Base-by-base conservation (phyloP, 2,888 invertebrate genomes). In the Pseudeuparius sepicola region DNA sequence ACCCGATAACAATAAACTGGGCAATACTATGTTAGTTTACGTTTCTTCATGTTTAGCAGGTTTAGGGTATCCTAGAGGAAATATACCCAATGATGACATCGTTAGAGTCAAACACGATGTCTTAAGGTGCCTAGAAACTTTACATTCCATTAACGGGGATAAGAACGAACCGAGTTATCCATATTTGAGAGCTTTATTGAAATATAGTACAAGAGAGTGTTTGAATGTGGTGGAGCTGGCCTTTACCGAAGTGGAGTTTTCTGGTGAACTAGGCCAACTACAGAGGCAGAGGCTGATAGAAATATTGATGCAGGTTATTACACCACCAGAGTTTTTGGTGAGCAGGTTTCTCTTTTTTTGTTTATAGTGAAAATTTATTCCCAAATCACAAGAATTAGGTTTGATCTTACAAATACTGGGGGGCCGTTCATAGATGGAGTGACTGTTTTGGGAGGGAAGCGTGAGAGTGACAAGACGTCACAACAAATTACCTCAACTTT, bases 11-110 rank as follows among this genome's bases (percentile, higher is more conserved):
- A 60, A 77, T 45, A 67, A 67, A 48, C 65, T 87, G 26, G 90
- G 89, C 4, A 88, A 89, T 53, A 83, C 83, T 42, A 62, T 90
- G 44, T 63, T 92, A 31, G 86, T 90, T 2, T 90, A 89, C 54
- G 73, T 87, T 16, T 86, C 84, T 42, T 86, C 87, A 45, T 89
- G 89, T 53, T 65, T 90, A 42, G 81, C 86, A n/a, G 90, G 51
- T 33, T 66, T 84, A 36, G 83, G 82, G 1, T 90, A 85, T 64
- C 88, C 87, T 1, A 66, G 66, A 24, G 87, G 87, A 0, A 73
- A 78, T 48, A 75, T 87, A 46, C 73, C 77, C 0, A 63, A 66
- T 6, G 69, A 72, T 18, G 61, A 70, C 30, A 70, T 75, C 4
- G 67, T 70, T 17, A 66, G 70, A 50, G 84, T 83, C 2, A 83